phyloP scores from a whole-genome alignment of 2,113 vertebrate species.

The Tichodroma muraria region DNA sequence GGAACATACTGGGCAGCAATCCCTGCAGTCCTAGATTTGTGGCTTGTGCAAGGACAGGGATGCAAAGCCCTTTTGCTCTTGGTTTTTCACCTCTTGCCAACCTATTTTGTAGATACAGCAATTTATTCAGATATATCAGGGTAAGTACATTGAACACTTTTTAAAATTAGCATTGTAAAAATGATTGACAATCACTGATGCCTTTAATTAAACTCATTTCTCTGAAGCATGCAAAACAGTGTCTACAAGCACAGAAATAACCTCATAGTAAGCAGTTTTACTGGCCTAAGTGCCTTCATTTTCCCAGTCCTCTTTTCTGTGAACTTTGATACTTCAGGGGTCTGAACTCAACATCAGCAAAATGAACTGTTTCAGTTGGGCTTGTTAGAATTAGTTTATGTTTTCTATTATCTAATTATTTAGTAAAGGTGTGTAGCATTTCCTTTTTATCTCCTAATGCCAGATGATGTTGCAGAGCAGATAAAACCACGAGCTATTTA shows the following conservation, averaged over 20 bases:
- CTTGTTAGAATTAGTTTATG: neutral
- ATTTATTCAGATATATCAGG: conserved; percentile 99
- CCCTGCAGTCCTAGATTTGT: conserved; percentile 91
- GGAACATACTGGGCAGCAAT: conserved; percentile 96
- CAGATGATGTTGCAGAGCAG: neutral
- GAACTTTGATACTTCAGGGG: neutral
- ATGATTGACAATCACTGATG: neutral
- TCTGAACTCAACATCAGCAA: neutral
- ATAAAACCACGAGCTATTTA: neutral
- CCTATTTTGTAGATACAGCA: conserved; percentile 96
- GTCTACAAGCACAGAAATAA: neutral
- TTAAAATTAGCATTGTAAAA: neutral
- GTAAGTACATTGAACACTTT: conserved; percentile 65
- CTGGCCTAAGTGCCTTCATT: neutral
- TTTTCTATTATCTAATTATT: neutral
- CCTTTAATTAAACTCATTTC: neutral
- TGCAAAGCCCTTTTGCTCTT: conserved; percentile 90
- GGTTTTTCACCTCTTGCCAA: conserved; percentile 93
- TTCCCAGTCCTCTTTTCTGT: neutral
- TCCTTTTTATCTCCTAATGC: neutral
- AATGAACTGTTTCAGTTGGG: neutral
- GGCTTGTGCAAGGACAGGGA: conserved; percentile 91
- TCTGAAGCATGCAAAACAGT: neutral
- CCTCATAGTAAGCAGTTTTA: neutral
- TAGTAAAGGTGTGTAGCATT: neutral